These are phyloP conservation scores for Anoplophora glabripennis DNA, from an alignment of 1,140 invertebrate genomes.

Conservation along the genomic window DNA sequence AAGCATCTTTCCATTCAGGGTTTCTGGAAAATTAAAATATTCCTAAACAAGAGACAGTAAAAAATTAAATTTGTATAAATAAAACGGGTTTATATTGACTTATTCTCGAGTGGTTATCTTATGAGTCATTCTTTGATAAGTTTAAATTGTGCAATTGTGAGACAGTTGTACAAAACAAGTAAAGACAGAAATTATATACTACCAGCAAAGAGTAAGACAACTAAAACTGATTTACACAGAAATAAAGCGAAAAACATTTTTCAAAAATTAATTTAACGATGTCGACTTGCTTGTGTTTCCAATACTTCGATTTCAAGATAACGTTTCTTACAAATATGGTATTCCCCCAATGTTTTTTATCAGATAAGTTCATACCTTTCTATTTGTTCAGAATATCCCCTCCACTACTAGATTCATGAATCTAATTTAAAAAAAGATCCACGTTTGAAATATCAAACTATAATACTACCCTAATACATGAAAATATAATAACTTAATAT, in stretches of 20 bases:
- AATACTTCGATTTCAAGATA: no score
- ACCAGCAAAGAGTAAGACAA: no score
- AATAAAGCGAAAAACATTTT: no score
- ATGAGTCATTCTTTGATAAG: neutral
- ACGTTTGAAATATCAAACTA: neutral
- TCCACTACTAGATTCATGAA: no score
- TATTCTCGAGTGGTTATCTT: neutral
- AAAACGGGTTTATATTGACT: conserved; percentile 7
- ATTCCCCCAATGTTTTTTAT: no score
- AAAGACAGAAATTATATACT: neutral
- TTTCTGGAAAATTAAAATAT: conserved; percentile 50
- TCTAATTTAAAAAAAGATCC: neutral
- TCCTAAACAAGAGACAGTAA: conserved; percentile 20
- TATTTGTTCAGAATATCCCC: no score
- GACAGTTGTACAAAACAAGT: conserved; percentile 9
- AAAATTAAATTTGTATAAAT: conserved; percentile 26
- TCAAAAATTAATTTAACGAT: no score
- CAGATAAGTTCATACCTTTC: no score
- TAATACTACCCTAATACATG: neutral
- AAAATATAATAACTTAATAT: neutral
- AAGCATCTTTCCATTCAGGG: conserved; percentile 62
- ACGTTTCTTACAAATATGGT: no score
- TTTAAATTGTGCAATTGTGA: neutral
- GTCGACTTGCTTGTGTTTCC: no score
- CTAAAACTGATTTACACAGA: no score